Evolutionary conservation across 2,888 invertebrate genomes (phyloP).

Genomic region (Ectemnius cavifrons): DNA sequence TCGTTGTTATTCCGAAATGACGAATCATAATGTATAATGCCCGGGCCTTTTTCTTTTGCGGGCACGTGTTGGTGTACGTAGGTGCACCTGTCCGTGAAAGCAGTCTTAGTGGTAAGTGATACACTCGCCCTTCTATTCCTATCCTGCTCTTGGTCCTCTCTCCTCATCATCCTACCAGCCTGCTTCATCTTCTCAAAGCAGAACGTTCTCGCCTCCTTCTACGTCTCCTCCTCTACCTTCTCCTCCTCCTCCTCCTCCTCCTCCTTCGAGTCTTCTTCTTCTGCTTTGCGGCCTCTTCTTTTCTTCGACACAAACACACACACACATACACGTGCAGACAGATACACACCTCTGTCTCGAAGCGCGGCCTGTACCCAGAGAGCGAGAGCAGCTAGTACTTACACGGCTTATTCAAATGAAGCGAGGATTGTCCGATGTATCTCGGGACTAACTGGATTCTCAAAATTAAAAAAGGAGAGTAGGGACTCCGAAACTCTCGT

Average conservation of each 20-base stretch:
- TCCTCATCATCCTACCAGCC: constrained; percentile 11
- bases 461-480: constrained; percentile 72
- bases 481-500: constrained; percentile 16
- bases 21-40: constrained; percentile 77
- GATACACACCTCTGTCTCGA: too few species aligned
- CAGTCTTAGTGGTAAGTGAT: constrained; percentile 59
- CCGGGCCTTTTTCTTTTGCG: constrained; percentile 59
- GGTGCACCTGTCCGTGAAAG: constrained; percentile 64
- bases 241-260: constrained; percentile 15
- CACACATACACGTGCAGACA: neutral
- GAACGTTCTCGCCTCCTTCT: constrained; percentile 11
- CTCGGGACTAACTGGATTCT: constrained; percentile 73
- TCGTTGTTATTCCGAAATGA: constrained; percentile 77
- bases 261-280: constrained; percentile 15
- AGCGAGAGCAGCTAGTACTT: constrained; percentile 68
- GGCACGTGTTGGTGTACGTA: constrained; percentile 57
- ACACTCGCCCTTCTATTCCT: constrained; percentile 27
- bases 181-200: constrained; percentile 4
- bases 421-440: constrained; percentile 71
- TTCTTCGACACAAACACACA: constrained; percentile 8
- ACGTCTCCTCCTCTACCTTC: constrained; percentile 14
- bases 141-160: constrained; percentile 28
- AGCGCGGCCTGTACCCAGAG: neutral
- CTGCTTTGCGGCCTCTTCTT: constrained; percentile 7
- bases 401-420: constrained; percentile 76